Percentiles rank a stretch among this genome's conserved stretches.
phyloP scores from a whole-genome alignment of 2,888 invertebrate species.

The Dugesia japonica region DNA sequence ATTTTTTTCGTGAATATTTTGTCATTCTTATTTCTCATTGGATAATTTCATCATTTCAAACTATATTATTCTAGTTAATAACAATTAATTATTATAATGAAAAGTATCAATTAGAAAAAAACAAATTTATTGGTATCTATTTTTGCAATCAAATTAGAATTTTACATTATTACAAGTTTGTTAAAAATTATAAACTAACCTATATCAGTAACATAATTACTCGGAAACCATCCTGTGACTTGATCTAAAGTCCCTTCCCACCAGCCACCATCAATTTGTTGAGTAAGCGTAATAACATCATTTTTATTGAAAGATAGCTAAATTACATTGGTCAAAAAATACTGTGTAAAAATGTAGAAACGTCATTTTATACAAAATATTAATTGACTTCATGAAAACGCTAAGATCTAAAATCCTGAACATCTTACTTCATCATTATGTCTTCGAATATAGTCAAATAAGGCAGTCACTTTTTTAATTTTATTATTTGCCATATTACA shows the following conservation, averaged over 20 bases:
- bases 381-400: too few species aligned
- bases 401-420: not conserved
- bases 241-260: constrained; percentile 93
- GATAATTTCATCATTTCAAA: too few species aligned
- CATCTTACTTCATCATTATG: constrained; percentile 25
- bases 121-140: too few species aligned
- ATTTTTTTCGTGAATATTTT: too few species aligned
- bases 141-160: too few species aligned
- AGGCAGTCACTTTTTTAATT: not conserved
- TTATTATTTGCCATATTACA: not conserved
- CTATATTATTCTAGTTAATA: too few species aligned
- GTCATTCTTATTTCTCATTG: too few species aligned
- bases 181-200: too few species aligned
- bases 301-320: constrained; percentile 82
- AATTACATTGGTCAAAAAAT: constrained; percentile 35
- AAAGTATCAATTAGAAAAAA: too few species aligned
- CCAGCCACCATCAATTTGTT: constrained; percentile 89
- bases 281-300: constrained; percentile 85
- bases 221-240: constrained; percentile 93
- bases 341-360: not conserved
- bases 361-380: not conserved
- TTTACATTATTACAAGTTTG: not conserved
- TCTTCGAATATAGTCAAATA: constrained; percentile 5
- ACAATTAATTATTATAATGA: too few species aligned
- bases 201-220: constrained; percentile 65